phyloP scores from a whole-genome alignment of 2,797 vertebrate species.

The Sphaeramia orbicularis region DNA sequence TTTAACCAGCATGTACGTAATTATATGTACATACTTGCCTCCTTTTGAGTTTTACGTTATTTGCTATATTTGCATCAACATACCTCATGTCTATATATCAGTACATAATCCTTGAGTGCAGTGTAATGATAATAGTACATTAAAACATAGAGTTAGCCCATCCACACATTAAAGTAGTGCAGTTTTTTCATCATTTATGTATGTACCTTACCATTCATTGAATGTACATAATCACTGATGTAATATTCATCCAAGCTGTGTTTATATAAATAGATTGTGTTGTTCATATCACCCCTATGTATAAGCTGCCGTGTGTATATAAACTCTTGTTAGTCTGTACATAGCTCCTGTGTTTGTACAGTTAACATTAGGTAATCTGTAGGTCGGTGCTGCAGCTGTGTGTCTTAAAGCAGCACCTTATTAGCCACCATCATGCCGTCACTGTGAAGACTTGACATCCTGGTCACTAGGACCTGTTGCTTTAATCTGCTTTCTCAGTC shows the following conservation, averaged over 20 bases:
- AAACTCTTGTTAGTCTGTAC: constrained; percentile 67
- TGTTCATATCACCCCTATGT: constrained; percentile 52
- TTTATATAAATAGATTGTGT: constrained; percentile 62
- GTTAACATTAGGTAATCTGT: constrained; percentile 66
- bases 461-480: constrained; percentile 65
- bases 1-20: constrained; percentile 77
- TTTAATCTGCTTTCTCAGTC: constrained; percentile 67
- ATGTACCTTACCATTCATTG: constrained; percentile 47
- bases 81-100: constrained; percentile 66
- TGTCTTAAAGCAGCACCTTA: constrained; percentile 71
- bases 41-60: constrained; percentile 53
- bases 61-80: constrained; percentile 60
- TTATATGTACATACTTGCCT: constrained; percentile 72
- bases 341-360: constrained; percentile 79
- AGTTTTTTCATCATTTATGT: constrained; percentile 53
- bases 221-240: constrained; percentile 55
- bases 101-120: constrained; percentile 50
- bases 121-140: constrained; percentile 48
- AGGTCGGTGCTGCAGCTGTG: constrained; percentile 68
- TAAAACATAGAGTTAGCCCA: constrained; percentile 46
- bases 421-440: constrained; percentile 76
- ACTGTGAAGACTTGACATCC: constrained; percentile 86
- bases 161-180: constrained; percentile 39
- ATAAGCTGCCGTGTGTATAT: constrained; percentile 65
- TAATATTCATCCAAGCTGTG: constrained; percentile 55